Percentiles rank a stretch among this genome's conserved stretches.
These are phyloP conservation scores for Myotis myotis DNA, from an alignment of 2,797 vertebrate species.

Conservation along the genomic window DNA sequence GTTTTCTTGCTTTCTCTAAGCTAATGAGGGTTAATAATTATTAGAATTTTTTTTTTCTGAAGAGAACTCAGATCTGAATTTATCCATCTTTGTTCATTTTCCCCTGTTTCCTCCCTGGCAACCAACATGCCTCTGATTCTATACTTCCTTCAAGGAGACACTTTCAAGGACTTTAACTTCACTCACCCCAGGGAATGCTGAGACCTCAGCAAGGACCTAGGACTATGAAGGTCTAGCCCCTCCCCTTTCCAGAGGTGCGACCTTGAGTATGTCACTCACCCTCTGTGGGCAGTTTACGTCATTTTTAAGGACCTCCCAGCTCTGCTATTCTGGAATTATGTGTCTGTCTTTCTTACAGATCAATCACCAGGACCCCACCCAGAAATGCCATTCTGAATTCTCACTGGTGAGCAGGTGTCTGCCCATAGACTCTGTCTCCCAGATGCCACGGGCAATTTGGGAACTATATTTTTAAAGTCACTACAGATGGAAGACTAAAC, in stretches of 20 bases:
- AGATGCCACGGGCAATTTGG: conserved; percentile 67
- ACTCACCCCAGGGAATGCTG: too few relatives aligned
- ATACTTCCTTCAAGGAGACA: background rate
- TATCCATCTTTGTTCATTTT: background rate
- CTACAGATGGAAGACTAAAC: conserved; percentile 69
- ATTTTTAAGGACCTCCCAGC: background rate
- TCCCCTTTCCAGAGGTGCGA: background rate
- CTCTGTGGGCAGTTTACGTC: background rate
- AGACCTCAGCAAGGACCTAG: background rate
- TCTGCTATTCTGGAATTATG: conserved; percentile 28
- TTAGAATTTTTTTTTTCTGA: background rate
- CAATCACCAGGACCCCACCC: background rate
- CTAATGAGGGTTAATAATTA: background rate
- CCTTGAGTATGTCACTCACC: background rate
- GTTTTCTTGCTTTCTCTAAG: conserved; percentile 10
- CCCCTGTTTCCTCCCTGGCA: background rate
- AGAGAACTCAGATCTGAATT: background rate
- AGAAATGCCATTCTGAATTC: conserved; percentile 30
- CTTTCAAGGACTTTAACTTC: background rate
- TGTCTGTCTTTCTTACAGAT: background rate
- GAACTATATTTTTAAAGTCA: conserved; percentile 73
- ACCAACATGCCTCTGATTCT: background rate
- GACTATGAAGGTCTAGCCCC: background rate
- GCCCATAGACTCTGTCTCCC: conserved; percentile 31
- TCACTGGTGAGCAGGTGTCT: conserved; percentile 62